Evolutionary conservation across 1,140 invertebrate species (phyloP), one percentile per base, ranked within the genome.

Genomic region (Orchesella cincta): DNA sequence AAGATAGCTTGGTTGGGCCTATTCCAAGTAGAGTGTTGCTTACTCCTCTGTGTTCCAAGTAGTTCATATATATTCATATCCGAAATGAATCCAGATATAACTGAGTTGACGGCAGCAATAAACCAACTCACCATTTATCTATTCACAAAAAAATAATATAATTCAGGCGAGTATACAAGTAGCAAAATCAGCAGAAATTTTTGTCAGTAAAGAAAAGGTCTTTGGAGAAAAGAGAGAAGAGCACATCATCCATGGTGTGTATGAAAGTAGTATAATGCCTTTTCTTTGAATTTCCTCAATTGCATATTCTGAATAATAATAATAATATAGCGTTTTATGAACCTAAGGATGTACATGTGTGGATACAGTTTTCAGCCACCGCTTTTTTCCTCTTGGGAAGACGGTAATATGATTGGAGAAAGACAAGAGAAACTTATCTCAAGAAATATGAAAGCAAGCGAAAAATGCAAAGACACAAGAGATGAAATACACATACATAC

Each of bases 391-490:
- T 33, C 62, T 31, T 31, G 62, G 62, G 62, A 67, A 31, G n/a
- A 8, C 31, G 8, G 62, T 67, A 67, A 67, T 67, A 33, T 67
- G 62, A 67, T 67, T 67, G 62, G 62, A 31, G 62, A 67, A 67
- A 67, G 62, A 67, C 62, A 67, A 67, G 33, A 23, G 62, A 23
- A 67, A 33, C 62, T 67, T 67, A 31, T 29, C 62, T 67, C 62
- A 67, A 29, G 62, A 67, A 67, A 67, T 67, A 67, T 23, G 62
- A 67, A 67, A 67, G 62, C 62, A 67, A 33, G 62, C 62, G 62
- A 67, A 67, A 67, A 67, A 67, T 67, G 39, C 8, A 57, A 23
- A 57, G 23, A 57, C 14, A 18, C 3, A 23, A 57, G 54, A 57
- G 54, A 23, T 18, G 54, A 57, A n/a, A n/a, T n/a, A n/a, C n/a